Percentiles rank a stretch among this genome's conserved stretches.
phyloP scores from a whole-genome alignment of 2,888 invertebrate species.

The Phyto melanocephala region DNA sequence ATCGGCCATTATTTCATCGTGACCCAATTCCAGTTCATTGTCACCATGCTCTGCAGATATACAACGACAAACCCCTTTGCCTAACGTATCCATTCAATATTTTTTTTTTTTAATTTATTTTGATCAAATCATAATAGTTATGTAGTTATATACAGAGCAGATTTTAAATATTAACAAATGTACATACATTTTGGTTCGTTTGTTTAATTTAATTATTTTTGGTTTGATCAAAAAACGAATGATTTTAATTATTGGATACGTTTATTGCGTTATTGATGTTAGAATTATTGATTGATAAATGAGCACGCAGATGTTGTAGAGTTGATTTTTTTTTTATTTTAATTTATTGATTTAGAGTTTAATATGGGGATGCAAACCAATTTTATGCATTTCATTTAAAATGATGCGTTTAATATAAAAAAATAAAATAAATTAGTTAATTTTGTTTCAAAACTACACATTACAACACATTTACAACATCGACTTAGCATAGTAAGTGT shows the following conservation, averaged over 20 bases:
- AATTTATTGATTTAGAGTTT: constrained; percentile 14
- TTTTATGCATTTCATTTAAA: constrained; percentile 27
- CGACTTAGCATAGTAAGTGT: constrained; percentile 7
- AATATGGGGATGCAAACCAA: constrained; percentile 42
- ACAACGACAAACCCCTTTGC: constrained; percentile 82
- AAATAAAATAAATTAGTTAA: constrained; percentile 32
- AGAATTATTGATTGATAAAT: constrained; percentile 31
- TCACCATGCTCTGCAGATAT: constrained; percentile 84
- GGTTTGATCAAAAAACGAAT: constrained; percentile 43
- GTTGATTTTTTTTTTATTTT: constrained; percentile 29
- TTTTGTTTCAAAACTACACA: constrained; percentile 22
- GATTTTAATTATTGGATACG: constrained; percentile 43
- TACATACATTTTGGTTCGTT: neutral
- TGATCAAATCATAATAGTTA: constrained; percentile 52
- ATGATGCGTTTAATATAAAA: constrained; percentile 46
- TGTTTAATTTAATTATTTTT: neutral
- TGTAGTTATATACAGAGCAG: too few species aligned
- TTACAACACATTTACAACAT: constrained; percentile 55
- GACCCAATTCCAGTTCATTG: constrained; percentile 83
- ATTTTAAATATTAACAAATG: neutral
- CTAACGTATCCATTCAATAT: constrained; percentile 78
- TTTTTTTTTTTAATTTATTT: constrained; percentile 49
- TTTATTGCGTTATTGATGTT: constrained; percentile 39
- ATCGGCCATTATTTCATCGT: constrained; percentile 88
- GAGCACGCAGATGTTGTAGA: constrained; percentile 43